Base-by-base conservation (phyloP, 2,888 invertebrate species). In the Drosophila ochracea region DNA sequence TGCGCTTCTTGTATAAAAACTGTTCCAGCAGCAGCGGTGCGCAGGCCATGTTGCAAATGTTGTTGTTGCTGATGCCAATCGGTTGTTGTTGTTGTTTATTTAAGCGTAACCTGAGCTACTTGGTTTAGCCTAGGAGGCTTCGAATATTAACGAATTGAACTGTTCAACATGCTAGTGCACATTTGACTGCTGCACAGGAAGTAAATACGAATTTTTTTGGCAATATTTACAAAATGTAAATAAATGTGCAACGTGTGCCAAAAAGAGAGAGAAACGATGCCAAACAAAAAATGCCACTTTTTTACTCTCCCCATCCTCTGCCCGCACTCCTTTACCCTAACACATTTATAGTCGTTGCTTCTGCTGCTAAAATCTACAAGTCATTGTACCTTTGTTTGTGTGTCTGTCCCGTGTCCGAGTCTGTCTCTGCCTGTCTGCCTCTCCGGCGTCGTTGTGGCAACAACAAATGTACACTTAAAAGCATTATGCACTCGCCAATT, bases 1-100 rank as follows among this genome's bases (percentile, higher is more conserved):
- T 93, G 57, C 92, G 91, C 79, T 93, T 93, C 58, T 82, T 92
- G 77, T 91, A 92, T 50, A 93, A 83, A 11, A 93, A 75, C 16
- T 78, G 81, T 72, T 93, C 91, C 55, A 93, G 77, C 66, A 88
- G 80, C 41, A 91, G 62, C 7, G 83, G 68, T 54, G 91, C 87
- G 58, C 73, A 66, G 54, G 87, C 87, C 90, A 88, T 88, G 21
- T 25, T 69, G 33, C n/a, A 58, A 37, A 10, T 62, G 28, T 35
- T 54, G 37, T 31, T 60, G 41, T 35, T 66, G 57, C 41, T 69
- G 21, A 37, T 55, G 57, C 57, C 52, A 61, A 54, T 30, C 28
- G 59, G 59, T 6, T 50, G 47, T 16, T 65, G 43, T 16, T 82
- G 66, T 72, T 73, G 68, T 66, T 16, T 9, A 16, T 16, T 25